Conservation (phyloP, 2,113 vertebrate species). For the Albula goreensis region DNA sequence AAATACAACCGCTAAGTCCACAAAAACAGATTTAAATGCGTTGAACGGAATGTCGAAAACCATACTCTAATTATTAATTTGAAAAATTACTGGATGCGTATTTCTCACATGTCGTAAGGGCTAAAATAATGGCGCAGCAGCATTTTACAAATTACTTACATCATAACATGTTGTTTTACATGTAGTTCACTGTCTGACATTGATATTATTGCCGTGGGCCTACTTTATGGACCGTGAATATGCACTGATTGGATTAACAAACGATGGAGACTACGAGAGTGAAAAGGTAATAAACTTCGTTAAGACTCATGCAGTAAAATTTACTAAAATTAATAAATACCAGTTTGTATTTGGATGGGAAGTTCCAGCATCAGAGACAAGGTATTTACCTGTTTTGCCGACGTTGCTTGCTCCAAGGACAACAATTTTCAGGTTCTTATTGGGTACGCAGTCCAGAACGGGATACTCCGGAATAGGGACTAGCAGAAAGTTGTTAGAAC, state of each 20-base stretch:
- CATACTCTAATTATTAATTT: too few relatives aligned
- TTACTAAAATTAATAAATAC: not conserved
- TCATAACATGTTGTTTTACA: not conserved
- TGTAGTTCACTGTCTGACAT: not conserved
- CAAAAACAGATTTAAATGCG: too few relatives aligned
- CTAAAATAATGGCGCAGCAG: not conserved
- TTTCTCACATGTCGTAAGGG: not conserved
- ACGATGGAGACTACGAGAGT: not conserved
- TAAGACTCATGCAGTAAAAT: not conserved
- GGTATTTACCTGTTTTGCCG: slow-evolving; percentile 81
- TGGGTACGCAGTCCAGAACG: slow-evolving; percentile 76
- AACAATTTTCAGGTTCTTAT: slow-evolving; percentile 86
- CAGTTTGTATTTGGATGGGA: too few relatives aligned
- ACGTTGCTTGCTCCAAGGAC: slow-evolving; percentile 85
- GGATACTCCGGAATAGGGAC: slow-evolving; percentile 89
- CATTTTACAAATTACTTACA: not conserved
- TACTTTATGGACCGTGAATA: not conserved
- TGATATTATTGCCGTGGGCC: too few relatives aligned
- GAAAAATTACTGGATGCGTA: not conserved
- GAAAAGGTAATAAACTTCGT: not conserved
- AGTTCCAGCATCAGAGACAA: not conserved
- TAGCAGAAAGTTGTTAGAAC: slow-evolving; percentile 83
- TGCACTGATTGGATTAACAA: not conserved
- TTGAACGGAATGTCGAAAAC: too few relatives aligned
- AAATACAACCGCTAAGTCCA: too few relatives aligned